Conservation (phyloP, 2,888 invertebrate species). For the Heteropelma amictum region DNA sequence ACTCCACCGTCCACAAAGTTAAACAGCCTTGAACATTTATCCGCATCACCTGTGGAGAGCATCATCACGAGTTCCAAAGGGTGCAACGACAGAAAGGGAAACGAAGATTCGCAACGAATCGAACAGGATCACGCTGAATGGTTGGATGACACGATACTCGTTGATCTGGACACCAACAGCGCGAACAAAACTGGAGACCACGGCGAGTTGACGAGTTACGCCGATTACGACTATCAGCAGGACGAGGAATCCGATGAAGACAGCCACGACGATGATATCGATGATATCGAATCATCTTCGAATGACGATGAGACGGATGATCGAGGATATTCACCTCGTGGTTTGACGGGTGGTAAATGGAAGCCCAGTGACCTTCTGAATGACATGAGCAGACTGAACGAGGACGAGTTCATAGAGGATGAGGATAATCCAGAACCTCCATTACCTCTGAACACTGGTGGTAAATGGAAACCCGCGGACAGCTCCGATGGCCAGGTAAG, state of each 20-base stretch:
- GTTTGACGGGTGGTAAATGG: conserved; percentile 87
- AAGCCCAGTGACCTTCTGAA: conserved; percentile 80
- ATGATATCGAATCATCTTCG: conserved; percentile 81
- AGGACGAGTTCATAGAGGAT: conserved; percentile 71
- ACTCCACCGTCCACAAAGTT: conserved; percentile 43
- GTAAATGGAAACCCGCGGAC: conserved; percentile 82
- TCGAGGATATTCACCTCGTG: conserved; percentile 79
- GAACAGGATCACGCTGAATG: conserved; percentile 67
- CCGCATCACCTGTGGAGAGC: conserved; percentile 39
- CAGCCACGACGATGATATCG: conserved; percentile 74
- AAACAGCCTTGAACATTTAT: conserved; percentile 50
- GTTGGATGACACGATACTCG: conserved; percentile 72
- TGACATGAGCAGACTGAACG: conserved; percentile 74
- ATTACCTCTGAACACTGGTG: conserved; percentile 81
- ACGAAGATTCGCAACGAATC: conserved; percentile 64
- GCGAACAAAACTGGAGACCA: conserved; percentile 62
- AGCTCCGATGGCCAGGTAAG: conserved; percentile 58
- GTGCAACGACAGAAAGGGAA: conserved; percentile 62
- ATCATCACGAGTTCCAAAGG: conserved; percentile 52
- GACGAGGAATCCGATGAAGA: conserved; percentile 72
- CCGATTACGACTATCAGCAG: conserved; percentile 69
- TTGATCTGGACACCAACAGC: conserved; percentile 65
- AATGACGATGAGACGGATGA: conserved; percentile 77
- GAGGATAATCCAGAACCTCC: conserved; percentile 74
- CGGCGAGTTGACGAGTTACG: conserved; percentile 60